A percentile compares a stretch with the other conserved stretches of the same genome.
These are phyloP conservation scores for Melangyna quadrimaculata DNA, from an alignment of 2,888 invertebrate species.

Conservation along the genomic window DNA sequence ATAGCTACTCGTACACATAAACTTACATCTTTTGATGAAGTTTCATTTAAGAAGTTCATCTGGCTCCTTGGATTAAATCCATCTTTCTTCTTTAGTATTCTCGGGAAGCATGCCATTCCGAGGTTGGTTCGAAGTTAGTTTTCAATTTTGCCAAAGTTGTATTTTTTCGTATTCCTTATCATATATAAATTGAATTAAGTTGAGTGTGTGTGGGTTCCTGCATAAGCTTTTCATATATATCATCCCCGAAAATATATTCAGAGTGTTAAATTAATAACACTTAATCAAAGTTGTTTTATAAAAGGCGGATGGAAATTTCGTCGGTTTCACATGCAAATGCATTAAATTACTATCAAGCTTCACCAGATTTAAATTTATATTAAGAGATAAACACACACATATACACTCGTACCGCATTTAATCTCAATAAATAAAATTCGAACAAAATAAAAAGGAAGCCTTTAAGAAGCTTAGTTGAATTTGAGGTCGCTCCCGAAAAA, in stretches of 20 bases:
- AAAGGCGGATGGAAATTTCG: not conserved
- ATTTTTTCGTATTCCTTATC: not conserved
- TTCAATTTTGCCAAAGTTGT: not conserved
- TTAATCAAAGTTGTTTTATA: not conserved
- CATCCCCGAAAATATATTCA: not conserved
- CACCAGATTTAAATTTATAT: not conserved
- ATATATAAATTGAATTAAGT: not conserved
- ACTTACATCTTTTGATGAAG: not conserved
- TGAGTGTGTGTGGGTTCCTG: not conserved
- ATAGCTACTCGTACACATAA: not conserved
- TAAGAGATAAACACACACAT: not conserved
- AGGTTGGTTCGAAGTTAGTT: not conserved
- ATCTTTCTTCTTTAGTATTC: constrained; percentile 49
- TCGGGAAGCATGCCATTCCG: constrained; percentile 65
- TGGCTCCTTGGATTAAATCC: constrained; percentile 50
- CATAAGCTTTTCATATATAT: constrained; percentile 1
- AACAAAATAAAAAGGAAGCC: too few relatives aligned
- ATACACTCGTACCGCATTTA: not conserved
- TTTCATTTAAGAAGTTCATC: constrained; percentile 3
- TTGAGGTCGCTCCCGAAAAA: not conserved
- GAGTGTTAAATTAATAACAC: constrained; percentile 4
- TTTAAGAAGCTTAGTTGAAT: not conserved
- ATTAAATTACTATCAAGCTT: not conserved
- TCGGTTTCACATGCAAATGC: not conserved
- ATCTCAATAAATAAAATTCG: not conserved